phyloP scores from a whole-genome alignment of 2,113 vertebrate species.

The Microcebus griseorufus region DNA sequence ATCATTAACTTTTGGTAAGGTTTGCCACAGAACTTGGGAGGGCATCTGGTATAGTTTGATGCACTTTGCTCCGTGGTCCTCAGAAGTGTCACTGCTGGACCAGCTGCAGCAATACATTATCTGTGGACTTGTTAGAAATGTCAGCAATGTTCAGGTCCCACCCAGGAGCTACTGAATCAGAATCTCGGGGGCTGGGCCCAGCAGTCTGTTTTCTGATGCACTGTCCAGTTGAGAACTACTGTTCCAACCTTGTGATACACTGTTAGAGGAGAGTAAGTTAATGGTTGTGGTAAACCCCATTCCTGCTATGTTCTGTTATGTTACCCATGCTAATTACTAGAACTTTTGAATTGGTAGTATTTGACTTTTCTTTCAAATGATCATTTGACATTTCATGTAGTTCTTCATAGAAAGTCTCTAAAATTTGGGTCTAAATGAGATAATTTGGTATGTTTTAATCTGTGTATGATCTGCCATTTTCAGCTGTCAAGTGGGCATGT shows the following conservation, averaged over 20 bases:
- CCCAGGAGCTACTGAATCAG: neutral
- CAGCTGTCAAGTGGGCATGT: neutral
- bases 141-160: fast-evolving
- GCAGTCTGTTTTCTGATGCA: neutral
- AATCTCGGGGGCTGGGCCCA: neutral
- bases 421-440: neutral
- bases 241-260: neutral
- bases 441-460: neutral
- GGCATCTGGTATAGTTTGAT: neutral
- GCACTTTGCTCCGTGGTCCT: neutral
- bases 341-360: neutral
- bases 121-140: neutral
- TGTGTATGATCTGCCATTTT: neutral
- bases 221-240: neutral
- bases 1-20: neutral
- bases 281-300: neutral
- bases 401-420: neutral
- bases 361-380: slow-evolving; percentile 20
- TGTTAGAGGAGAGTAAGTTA: neutral
- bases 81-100: neutral
- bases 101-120: neutral
- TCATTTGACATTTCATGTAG: neutral
- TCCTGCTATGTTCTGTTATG: neutral
- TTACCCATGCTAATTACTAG: neutral
- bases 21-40: neutral